These are phyloP conservation scores for Chunga burmeisteri DNA, from an alignment of 2,113 vertebrate species.

Conservation along the genomic window DNA sequence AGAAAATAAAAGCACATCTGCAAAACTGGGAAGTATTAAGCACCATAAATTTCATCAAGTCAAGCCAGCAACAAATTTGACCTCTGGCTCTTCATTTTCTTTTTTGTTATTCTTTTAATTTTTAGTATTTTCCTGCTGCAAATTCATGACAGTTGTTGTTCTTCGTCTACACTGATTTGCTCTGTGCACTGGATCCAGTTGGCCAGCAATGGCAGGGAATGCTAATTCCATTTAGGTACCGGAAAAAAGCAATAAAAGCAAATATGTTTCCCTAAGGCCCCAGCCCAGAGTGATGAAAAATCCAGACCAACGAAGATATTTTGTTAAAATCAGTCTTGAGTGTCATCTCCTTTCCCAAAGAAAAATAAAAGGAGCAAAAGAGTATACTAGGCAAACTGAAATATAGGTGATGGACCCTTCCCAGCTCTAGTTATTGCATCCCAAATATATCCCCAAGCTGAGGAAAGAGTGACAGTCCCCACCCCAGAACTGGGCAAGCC, in stretches of 20 bases:
- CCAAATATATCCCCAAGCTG: not conserved
- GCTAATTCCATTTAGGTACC: not conserved
- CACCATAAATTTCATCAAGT: not conserved
- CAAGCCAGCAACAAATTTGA: not conserved
- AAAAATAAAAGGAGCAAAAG: not conserved
- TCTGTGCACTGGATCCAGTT: not conserved
- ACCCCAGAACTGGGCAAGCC: not conserved
- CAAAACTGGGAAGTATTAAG: not conserved
- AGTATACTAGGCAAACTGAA: not conserved
- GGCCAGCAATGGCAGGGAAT: not conserved
- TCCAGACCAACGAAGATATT: not conserved
- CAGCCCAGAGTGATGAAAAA: slow-evolving; percentile 10
- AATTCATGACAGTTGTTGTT: not conserved
- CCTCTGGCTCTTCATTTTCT: not conserved
- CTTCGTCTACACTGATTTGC: not conserved
- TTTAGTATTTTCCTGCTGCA: not conserved
- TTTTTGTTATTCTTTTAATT: not conserved
- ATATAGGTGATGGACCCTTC: not conserved
- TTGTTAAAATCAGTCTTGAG: not conserved
- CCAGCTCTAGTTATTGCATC: not conserved
- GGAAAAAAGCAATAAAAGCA: not conserved
- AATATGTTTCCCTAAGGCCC: slow-evolving; percentile 22
- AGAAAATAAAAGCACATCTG: not conserved
- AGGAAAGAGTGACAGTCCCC: not conserved
- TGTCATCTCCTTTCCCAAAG: not conserved